Base-by-base conservation (phyloP, 1,140 invertebrate species). In the Marisa cornuarietis region DNA sequence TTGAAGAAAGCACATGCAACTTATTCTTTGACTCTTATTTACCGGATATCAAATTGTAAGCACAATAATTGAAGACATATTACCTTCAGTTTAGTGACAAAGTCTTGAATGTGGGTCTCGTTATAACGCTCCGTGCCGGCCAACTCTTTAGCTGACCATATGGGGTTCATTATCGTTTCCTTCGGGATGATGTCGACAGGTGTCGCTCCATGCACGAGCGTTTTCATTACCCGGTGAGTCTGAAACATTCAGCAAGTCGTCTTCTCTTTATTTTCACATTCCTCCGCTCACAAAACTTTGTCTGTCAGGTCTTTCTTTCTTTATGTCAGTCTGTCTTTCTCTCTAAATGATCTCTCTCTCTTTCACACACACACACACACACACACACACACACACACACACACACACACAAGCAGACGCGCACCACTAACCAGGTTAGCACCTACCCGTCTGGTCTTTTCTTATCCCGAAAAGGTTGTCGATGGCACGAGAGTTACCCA, bases 181-280 rank as follows among this genome's bases (percentile, higher is more conserved):
- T 13, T 58, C 54, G 54, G 54, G 8, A 58, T 18, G 54, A 11
- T 1, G 54, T 58, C 54, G 24, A 18, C 10, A 8, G 76, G 65
- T 62, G 14, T 51, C 6, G 65, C 11, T 4, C 76, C 65, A 13
- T n/a, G 63, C 13, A 77, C 42, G 20, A 69, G 52, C 24, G 31
- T 11, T 51, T 77, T 77, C 76, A 77, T 77, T 11, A 77, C 24
- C 42, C 49, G 31, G 76, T 77, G 76, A 13, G 76, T 77, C 76
- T 77, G 76, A 16, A 75, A 61, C 71, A 73, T 24, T 49, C 20
- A 49, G 9, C 24, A 71, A 0, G 42, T 11, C 69, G 69, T 58
- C 54, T 58, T 3, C 11, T 14, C 11, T 58, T 58, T 18, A 18
- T 58, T 58, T 58, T 58, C 54, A 58, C 0, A 1, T 58, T 14